A percentile compares a stretch with the other conserved stretches of the same genome.
phyloP scores from a whole-genome alignment of 2,113 vertebrate species.

The Vombatus ursinus region DNA sequence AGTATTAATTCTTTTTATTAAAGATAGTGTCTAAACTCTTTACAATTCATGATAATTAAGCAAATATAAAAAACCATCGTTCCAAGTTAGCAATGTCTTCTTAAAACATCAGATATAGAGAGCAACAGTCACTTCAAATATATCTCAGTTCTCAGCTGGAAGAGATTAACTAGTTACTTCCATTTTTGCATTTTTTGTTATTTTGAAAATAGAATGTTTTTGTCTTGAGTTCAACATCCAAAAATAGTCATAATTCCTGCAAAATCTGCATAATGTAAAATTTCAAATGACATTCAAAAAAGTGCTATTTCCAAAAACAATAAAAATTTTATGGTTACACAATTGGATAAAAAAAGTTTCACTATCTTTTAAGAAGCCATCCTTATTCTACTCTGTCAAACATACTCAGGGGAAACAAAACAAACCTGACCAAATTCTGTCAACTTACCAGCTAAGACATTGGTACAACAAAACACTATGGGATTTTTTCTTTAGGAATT shows the following conservation, averaged over 20 bases:
- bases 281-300: not conserved
- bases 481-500: not conserved
- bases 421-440: not conserved
- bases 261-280: not conserved
- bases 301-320: not conserved
- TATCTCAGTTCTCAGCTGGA: not conserved
- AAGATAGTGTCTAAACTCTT: not conserved
- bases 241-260: not conserved
- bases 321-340: not conserved
- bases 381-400: not conserved
- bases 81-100: not conserved
- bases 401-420: not conserved
- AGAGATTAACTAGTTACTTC: not conserved
- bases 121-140: not conserved
- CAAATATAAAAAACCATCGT: not conserved
- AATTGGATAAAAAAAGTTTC: not conserved
- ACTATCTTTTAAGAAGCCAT: not conserved
- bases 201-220: not conserved
- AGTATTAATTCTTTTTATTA: no score
- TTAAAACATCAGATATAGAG: not conserved
- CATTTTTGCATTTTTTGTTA: not conserved
- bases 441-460: not conserved
- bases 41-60: not conserved
- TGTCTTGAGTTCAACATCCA: not conserved
- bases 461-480: not conserved